phyloP scores from a whole-genome alignment of 2,113 vertebrate species.

The Vireo altiloquus region DNA sequence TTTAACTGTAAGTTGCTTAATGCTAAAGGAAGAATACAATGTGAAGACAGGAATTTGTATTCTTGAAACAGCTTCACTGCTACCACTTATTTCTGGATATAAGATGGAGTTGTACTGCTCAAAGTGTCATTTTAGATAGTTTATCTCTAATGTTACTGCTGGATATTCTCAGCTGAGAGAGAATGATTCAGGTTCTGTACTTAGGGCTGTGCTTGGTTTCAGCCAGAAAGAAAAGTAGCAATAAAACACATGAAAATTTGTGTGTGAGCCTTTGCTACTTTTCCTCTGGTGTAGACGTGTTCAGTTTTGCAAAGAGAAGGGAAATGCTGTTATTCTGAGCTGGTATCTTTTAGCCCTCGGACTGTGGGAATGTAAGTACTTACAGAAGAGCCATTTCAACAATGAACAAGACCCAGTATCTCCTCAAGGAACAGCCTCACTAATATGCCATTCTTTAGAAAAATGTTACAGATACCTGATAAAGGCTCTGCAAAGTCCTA shows the following conservation, averaged over 20 bases:
- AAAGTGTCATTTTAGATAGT: not conserved
- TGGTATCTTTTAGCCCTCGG: not conserved
- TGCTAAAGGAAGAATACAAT: not conserved
- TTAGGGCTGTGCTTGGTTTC: not conserved
- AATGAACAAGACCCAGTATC: not conserved
- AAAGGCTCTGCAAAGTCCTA: not conserved
- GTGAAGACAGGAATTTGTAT: not conserved
- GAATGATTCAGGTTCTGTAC: not conserved
- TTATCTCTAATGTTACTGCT: not conserved
- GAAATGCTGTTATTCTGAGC: not conserved
- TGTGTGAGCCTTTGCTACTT: not conserved
- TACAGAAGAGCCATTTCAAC: not conserved
- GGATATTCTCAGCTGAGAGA: not conserved
- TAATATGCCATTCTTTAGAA: not conserved
- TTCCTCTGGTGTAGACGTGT: not conserved
- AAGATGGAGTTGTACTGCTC: not conserved
- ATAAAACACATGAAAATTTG: slow-evolving; percentile 10
- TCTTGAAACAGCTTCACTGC: not conserved
- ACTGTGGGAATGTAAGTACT: not conserved
- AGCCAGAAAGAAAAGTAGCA: slow-evolving; percentile 16
- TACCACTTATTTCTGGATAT: not conserved
- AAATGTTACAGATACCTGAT: not conserved
- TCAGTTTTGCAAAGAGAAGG: not conserved
- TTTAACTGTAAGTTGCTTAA: not conserved
- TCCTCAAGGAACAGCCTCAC: not conserved